Evolutionary conservation across 2,113 vertebrate genomes (phyloP).

Genomic region (Arvicanthis niloticus): DNA sequence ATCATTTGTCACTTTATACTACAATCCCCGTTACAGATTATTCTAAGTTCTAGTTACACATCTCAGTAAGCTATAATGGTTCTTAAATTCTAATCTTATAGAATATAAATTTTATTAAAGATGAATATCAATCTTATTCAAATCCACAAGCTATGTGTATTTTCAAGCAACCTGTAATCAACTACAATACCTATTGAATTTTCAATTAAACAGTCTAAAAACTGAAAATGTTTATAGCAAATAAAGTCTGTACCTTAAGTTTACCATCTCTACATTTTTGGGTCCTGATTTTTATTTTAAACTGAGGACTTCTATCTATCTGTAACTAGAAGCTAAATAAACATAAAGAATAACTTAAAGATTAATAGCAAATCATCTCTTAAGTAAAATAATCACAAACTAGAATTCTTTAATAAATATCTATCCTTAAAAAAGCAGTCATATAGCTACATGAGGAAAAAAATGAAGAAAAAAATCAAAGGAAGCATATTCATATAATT

Average conservation of each 20-base stretch:
- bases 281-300: background rate
- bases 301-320: background rate
- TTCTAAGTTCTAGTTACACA: conserved; percentile 41
- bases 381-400: conserved; percentile 25
- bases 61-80: conserved; percentile 15
- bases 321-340: conserved; percentile 37
- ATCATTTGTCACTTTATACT: conserved; percentile 23
- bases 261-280: conserved; percentile 36
- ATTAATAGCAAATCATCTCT: conserved; percentile 37
- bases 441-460: conserved; percentile 32
- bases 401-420: conserved; percentile 15
- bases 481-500: background rate
- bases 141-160: conserved; percentile 23
- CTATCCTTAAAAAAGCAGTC: background rate
- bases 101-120: conserved; percentile 34
- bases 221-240: background rate
- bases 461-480: conserved; percentile 50
- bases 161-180: conserved; percentile 37
- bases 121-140: conserved; percentile 39
- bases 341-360: conserved; percentile 31
- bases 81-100: conserved; percentile 47
- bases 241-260: conserved; percentile 43
- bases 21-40: background rate
- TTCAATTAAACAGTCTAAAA: conserved; percentile 59
- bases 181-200: background rate